phyloP scores from a whole-genome alignment of 2,888 invertebrate genomes.

The Apantesis nais region DNA sequence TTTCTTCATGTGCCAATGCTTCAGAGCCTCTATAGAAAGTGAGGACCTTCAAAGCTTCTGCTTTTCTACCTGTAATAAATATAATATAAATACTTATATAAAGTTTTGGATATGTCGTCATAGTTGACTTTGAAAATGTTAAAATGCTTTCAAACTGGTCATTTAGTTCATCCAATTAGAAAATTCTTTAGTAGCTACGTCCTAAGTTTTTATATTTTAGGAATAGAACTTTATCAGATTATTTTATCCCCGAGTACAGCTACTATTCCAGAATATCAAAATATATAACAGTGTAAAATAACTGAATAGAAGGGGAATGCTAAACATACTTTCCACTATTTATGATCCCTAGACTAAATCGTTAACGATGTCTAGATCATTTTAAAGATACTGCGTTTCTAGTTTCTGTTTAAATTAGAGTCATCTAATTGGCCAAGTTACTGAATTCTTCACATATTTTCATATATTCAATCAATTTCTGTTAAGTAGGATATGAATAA shows the following conservation, averaged over 20 bases:
- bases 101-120: slow-evolving; percentile 5
- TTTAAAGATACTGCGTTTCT: neutral
- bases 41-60: slow-evolving; percentile 60
- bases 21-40: slow-evolving; percentile 64
- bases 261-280: neutral
- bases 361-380: neutral
- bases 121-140: slow-evolving; percentile 12
- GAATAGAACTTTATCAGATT: neutral
- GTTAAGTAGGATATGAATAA: too few relatives aligned
- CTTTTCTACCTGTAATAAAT: slow-evolving; percentile 55
- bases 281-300: neutral
- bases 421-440: neutral
- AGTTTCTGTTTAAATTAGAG: neutral
- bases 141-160: slow-evolving; percentile 19
- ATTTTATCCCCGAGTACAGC: neutral
- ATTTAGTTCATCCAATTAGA: slow-evolving; percentile 19
- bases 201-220: neutral
- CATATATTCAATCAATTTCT: too few relatives aligned
- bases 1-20: slow-evolving; percentile 56
- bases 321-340: neutral
- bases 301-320: neutral
- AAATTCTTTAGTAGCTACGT: slow-evolving; percentile 9
- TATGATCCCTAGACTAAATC: neutral
- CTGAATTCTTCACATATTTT: neutral
- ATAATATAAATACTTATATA: slow-evolving; percentile 21